Percentiles rank a stretch among this genome's conserved stretches.
phyloP scores from a whole-genome alignment of 2,113 vertebrate genomes.

The Epinephelus fuscoguttatus region DNA sequence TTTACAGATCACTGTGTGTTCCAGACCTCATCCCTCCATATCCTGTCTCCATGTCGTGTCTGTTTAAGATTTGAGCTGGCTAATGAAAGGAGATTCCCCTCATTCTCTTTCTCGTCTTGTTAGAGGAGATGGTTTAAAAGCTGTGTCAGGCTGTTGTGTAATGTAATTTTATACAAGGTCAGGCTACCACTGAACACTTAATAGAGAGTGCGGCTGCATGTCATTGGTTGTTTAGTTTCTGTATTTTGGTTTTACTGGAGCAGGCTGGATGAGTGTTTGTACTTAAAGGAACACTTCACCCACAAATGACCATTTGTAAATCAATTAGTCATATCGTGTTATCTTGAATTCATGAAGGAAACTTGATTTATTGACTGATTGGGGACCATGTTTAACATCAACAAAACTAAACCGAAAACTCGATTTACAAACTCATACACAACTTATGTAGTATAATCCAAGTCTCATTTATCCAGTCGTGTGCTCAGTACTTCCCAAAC shows the following conservation, averaged over 20 bases:
- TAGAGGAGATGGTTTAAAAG: constrained; percentile 11
- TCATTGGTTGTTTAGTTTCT: constrained; percentile 14
- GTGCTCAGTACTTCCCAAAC: too few species aligned
- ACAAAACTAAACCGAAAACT: too few species aligned
- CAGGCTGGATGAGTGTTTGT: not conserved
- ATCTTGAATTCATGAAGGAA: too few species aligned
- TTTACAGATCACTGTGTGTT: constrained; percentile 10
- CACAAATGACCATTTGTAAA: too few species aligned
- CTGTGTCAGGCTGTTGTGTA: constrained; percentile 19
- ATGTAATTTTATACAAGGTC: constrained; percentile 14
- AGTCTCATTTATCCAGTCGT: too few species aligned
- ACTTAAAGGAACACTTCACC: too few species aligned
- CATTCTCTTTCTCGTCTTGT: not conserved
- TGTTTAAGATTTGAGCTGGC: not conserved
- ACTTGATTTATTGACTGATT: too few species aligned
- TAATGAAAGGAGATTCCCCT: constrained; percentile 11
- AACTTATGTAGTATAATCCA: too few species aligned
- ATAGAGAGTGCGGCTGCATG: not conserved
- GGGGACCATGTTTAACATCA: too few species aligned
- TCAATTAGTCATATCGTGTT: too few species aligned
- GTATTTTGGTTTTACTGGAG: constrained; percentile 13
- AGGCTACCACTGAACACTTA: not conserved
- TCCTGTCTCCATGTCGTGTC: constrained; percentile 19
- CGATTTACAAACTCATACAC: too few species aligned
- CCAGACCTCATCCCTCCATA: constrained; percentile 34